phyloP scores from a whole-genome alignment of 2,797 vertebrate genomes.

The Myripristis murdjan region DNA sequence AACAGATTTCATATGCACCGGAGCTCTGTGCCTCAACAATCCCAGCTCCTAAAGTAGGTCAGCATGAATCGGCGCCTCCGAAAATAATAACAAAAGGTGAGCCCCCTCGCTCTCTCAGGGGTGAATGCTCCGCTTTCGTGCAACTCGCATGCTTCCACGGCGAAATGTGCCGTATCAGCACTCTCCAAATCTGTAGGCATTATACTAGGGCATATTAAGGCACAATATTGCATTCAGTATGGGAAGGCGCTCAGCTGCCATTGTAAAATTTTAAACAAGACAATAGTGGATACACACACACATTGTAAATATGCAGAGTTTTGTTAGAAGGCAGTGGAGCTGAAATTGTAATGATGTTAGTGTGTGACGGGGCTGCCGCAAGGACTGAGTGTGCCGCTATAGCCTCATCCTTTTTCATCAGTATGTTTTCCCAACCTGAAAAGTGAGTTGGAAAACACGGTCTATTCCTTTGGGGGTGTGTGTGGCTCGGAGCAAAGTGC shows the following conservation, averaged over 20 bases:
- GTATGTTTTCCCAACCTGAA: constrained; percentile 70
- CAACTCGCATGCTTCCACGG: constrained; percentile 49
- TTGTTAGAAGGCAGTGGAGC: constrained; percentile 72
- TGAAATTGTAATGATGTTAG: constrained; percentile 76
- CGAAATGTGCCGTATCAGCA: constrained; percentile 73
- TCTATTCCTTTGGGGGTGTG: constrained; percentile 63
- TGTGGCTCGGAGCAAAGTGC: constrained; percentile 69
- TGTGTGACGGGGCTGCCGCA: constrained; percentile 63
- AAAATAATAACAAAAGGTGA: constrained; percentile 84
- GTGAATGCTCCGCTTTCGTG: constrained; percentile 49
- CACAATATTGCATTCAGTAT: constrained; percentile 58
- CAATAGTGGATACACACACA: constrained; percentile 63
- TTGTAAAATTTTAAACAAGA: constrained; percentile 77
- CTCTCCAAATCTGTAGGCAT: constrained; percentile 67
- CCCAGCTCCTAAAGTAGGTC: constrained; percentile 81
- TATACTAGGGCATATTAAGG: constrained; percentile 68
- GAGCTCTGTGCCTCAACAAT: constrained; percentile 65
- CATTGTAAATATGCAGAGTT: constrained; percentile 74
- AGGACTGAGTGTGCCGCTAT: constrained; percentile 55
- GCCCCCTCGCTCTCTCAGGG: constrained; percentile 65
- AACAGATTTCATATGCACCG: constrained; percentile 79
- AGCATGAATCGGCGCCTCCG: constrained; percentile 70
- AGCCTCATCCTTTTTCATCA: constrained; percentile 78
- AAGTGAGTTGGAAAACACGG: constrained; percentile 70
- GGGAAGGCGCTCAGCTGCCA: constrained; percentile 50